phyloP scores from a whole-genome alignment of 2,797 vertebrate species.

The Schizopygopsis malacanthus region DNA sequence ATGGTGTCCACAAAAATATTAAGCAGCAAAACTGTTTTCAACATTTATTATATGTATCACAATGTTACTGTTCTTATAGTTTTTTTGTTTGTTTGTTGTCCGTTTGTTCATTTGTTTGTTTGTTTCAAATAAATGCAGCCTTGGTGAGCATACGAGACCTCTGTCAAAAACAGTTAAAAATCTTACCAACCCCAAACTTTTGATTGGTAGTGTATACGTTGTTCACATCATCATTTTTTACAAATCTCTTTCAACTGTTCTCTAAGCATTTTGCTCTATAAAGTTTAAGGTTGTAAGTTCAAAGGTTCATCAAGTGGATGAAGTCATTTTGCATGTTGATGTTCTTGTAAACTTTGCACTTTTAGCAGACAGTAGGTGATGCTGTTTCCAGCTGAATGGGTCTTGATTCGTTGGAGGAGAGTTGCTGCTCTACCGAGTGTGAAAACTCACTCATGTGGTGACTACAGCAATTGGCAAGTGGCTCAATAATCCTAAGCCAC shows the following conservation, averaged over 20 bases:
- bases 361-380: constrained; percentile 58
- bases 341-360: constrained; percentile 62
- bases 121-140: background rate
- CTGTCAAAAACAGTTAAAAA: background rate
- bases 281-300: constrained; percentile 25
- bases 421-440: constrained; percentile 32
- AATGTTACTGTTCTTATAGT: background rate
- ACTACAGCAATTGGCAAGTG: constrained; percentile 49
- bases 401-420: constrained; percentile 35
- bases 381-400: constrained; percentile 33
- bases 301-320: constrained; percentile 35
- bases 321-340: constrained; percentile 35
- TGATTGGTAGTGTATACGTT: background rate
- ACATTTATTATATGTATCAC: too few relatives aligned
- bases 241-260: background rate
- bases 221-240: background rate
- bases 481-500: constrained; percentile 43
- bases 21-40: too few relatives aligned
- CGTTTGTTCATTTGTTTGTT: background rate
- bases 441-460: constrained; percentile 39
- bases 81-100: too few relatives aligned
- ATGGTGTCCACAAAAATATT: too few relatives aligned
- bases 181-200: background rate
- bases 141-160: background rate
- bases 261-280: background rate